A percentile compares a stretch with the other conserved stretches of the same genome.
Conservation (phyloP, 2,888 invertebrate species). For the Noctua janthe region DNA sequence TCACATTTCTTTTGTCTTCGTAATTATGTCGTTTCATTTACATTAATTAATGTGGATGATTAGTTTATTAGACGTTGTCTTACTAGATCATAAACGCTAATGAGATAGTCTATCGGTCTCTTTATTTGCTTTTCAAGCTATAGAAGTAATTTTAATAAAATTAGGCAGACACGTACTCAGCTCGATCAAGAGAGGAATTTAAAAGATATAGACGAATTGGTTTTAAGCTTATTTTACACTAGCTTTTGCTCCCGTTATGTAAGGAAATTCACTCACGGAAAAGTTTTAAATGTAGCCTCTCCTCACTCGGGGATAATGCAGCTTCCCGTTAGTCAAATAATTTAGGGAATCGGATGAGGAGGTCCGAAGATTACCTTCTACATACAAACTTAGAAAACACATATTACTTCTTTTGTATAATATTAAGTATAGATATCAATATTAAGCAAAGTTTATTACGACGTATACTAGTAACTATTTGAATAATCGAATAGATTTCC, state of each 20-base stretch:
- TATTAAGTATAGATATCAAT: not conserved
- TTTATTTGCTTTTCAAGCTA: not conserved
- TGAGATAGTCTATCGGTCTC: not conserved
- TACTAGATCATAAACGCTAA: too few species aligned
- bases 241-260: too few species aligned
- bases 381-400: too few species aligned
- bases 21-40: slow-evolving; percentile 8
- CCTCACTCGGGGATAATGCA: too few species aligned
- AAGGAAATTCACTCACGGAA: too few species aligned
- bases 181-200: not conserved
- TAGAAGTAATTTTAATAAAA: not conserved
- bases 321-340: too few species aligned
- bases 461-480: not conserved
- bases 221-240: not conserved
- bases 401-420: too few species aligned
- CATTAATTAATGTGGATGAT: slow-evolving; percentile 8
- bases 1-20: slow-evolving; percentile 2
- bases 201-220: not conserved
- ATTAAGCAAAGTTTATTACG: not conserved
- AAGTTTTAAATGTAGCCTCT: too few species aligned
- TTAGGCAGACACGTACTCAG: not conserved
- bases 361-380: too few species aligned
- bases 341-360: too few species aligned
- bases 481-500: too few species aligned
- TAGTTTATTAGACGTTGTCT: not conserved